Base-by-base conservation (phyloP, 2,888 invertebrate genomes). In the Chelonus formosanus region DNA sequence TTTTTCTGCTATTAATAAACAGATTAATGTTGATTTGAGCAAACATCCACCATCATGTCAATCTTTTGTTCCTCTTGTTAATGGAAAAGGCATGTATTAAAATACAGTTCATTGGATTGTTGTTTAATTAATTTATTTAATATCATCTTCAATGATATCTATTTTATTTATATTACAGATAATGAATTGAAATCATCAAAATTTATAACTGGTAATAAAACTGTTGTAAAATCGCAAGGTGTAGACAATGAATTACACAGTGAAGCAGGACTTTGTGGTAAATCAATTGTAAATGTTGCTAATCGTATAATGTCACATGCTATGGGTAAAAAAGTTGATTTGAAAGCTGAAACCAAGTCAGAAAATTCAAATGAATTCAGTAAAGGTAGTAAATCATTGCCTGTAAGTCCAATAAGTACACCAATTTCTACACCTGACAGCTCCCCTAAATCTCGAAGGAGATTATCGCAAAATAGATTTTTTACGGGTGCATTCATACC, bases 11-110 rank as follows among this genome's bases (percentile, higher is more conserved):
- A 44, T 44, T n/a, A 1, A 8, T 31, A 48, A 48, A 48, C 5
- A 48, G 10, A 40, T 5, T 40, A 40, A 40, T 6, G 40, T 81
- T 55, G 83, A 82, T 66, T 89, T 89, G 85, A 88, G 89, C 63
- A 90, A 89, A 76, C 90, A 91, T 82, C 90, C 91, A 3, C 86
- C 88, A 71, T 88, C 90, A 50, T 91, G 91, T 81, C 90, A 90
- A 83, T 79, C 79, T 7, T 83, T 78, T 59, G 70, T 83, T 60
- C 78, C 80, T 32, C 59, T 67, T 53, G 61, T 70, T 54, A 70
- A 73, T 36, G 75, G 73, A 36, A 75, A 75, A 76, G 76, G 80
- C 80, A 73, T 44, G 32, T 20, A 5, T 55, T 36, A 20, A 2
- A 36, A 20, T 31, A 20, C 1, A 20, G 20, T 20, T 20, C 2